phyloP scores from a whole-genome alignment of 1,140 invertebrate species.

The Andrena cerasifolii region DNA sequence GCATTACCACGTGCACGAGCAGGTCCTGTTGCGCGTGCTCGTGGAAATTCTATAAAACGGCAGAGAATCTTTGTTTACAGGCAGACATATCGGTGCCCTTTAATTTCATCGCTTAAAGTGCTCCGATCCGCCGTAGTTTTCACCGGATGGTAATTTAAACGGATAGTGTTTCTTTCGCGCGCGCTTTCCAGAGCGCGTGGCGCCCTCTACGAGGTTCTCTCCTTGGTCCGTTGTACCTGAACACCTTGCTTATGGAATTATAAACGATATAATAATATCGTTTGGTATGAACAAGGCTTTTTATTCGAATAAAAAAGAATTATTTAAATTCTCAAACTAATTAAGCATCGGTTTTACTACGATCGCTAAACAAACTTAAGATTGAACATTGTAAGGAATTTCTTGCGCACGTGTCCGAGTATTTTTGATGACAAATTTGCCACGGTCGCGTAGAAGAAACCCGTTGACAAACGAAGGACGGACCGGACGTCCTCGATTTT shows the following conservation, averaged over 20 bases:
- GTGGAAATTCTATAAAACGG: constrained; percentile 1
- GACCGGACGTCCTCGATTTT: background rate
- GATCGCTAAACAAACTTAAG: no score
- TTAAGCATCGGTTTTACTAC: no score
- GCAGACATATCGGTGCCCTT: background rate
- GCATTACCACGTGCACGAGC: constrained; percentile 49
- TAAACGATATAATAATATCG: no score
- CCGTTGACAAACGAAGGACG: background rate
- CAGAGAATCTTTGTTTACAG: constrained; percentile 31
- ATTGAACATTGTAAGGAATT: no score
- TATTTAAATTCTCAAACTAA: constrained; percentile 9
- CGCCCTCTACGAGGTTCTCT: background rate
- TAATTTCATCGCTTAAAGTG: background rate
- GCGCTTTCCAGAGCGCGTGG: background rate
- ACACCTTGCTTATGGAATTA: no score
- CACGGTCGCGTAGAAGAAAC: background rate
- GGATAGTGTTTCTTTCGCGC: background rate
- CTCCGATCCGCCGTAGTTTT: background rate
- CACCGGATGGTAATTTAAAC: background rate
- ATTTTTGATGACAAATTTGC: constrained; percentile 3
- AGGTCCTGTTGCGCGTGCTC: constrained; percentile 34
- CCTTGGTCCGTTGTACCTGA: no score
- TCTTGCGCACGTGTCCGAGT: background rate
- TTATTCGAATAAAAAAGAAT: no score
- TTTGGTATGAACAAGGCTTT: no score